phyloP scores from a whole-genome alignment of 2,888 invertebrate species.

The Chrysopilus asiliformis region DNA sequence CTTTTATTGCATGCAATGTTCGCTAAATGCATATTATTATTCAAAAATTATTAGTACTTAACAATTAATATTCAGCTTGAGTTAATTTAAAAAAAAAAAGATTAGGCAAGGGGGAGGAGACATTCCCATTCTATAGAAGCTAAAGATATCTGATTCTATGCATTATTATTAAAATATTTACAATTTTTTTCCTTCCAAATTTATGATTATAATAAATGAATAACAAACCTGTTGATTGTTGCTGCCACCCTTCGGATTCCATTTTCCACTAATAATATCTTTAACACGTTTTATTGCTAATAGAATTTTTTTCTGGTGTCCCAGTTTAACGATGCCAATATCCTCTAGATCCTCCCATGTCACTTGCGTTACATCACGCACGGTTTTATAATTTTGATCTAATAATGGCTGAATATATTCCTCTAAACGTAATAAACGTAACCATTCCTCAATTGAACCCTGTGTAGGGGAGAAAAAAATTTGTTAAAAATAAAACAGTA shows the following conservation, averaged over 20 bases:
- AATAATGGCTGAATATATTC: constrained; percentile 84
- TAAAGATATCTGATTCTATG: too few species aligned
- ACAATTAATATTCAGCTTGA: too few species aligned
- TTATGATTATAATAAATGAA: neutral
- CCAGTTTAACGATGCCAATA: constrained; percentile 82
- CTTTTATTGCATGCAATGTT: too few species aligned
- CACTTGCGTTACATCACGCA: constrained; percentile 86
- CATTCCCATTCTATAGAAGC: too few species aligned
- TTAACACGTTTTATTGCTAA: constrained; percentile 94
- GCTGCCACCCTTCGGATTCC: constrained; percentile 40
- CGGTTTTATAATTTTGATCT: constrained; percentile 86
- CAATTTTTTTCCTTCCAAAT: neutral
- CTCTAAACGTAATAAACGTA: constrained; percentile 76
- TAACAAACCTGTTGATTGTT: constrained; percentile 20
- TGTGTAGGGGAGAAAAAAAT: too few species aligned
- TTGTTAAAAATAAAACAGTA: too few species aligned
- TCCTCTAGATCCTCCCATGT: constrained; percentile 99
- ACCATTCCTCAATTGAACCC: constrained; percentile 92
- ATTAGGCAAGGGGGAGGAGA: too few species aligned
- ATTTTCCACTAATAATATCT: constrained; percentile 79
- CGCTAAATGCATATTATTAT: too few species aligned
- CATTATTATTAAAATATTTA: too few species aligned
- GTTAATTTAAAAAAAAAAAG: neutral
- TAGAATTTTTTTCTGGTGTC: constrained; percentile 97
- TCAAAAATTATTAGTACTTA: too few species aligned